Evolutionary conservation across 2,113 vertebrate genomes (phyloP), one percentile per base, ranked within the genome.

Genomic region (Saimiri boliviensis): DNA sequence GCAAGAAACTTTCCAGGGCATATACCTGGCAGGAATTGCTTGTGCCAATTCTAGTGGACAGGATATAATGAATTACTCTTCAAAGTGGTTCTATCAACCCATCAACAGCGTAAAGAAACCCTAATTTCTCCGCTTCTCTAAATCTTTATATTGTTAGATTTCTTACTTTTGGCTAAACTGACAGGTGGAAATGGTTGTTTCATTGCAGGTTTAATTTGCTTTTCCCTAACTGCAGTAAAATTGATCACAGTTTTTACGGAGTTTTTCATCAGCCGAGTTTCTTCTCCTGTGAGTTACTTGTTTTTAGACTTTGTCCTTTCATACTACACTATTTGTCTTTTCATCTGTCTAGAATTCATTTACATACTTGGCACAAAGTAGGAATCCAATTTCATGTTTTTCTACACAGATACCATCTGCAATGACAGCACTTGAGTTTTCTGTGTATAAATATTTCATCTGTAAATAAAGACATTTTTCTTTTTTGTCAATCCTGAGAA

Each of bases 211-310:
- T 87, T 37, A 21, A 79, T 42, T 9, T 45, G 45, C 60, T 35
- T 32, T 40, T 68, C 49, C 45, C 37, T 52, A 52, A 30, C 68
- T 12, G 0, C 13, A 27, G 37, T 14, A 16, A 54, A 10, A 20
- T 0, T 11, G 49, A 21, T 2, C 2, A 5, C 1, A 7, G 42
- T n/a, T 14, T 37, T 2, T 0, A 14, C 1, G 1, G 42, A 42
- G 2, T 20, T 5, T 21, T 6, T 19, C n/a, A 25, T 5, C 80
- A n/a, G 81, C 66, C 54, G 37, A 0, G 3, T 4, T 8, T 73
- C 52, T 35, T 56, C 4, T 27, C 32, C 68, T 16, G 9, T 1
- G 19, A 45, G 42, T 6, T 12, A 17, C 58, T 12, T 23, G 13
- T 25, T 71, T 11, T 0, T 3, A 21, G 14, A 1, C 32, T 42